A percentile compares a stretch with the other conserved stretches of the same genome.
These are phyloP conservation scores for Caenorhabditis macrosperma DNA, from an alignment of 2,888 invertebrate species.

Conservation along the genomic window DNA sequence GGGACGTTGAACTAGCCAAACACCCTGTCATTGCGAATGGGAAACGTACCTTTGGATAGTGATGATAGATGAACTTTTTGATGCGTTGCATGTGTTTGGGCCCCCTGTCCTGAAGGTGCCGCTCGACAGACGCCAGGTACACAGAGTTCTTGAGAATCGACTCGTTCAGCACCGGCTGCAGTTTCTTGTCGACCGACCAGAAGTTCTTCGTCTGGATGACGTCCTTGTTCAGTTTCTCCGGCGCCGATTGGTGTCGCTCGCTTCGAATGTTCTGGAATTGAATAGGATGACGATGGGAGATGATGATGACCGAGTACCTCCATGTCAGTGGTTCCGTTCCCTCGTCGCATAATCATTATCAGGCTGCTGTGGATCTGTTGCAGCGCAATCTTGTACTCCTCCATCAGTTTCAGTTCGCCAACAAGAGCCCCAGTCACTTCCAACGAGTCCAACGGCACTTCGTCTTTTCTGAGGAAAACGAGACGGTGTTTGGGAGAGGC, in stretches of 20 bases:
- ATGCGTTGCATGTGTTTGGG: slow-evolving; percentile 28
- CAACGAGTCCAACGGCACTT: slow-evolving; percentile 4
- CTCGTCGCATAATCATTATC: slow-evolving; percentile 29
- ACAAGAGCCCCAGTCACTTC: slow-evolving; percentile 14
- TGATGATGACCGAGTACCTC: no score
- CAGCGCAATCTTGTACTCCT: slow-evolving; percentile 36
- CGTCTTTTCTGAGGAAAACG: slow-evolving; percentile 45
- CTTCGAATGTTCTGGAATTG: slow-evolving; percentile 28
- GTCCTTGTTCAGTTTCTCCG: slow-evolving; percentile 32
- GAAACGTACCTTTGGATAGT: slow-evolving; percentile 34
- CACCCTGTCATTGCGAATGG: no score
- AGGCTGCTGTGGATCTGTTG: slow-evolving; percentile 24
- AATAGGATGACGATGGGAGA: no score
- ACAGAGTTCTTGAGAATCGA: slow-evolving; percentile 27
- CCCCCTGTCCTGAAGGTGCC: slow-evolving; percentile 29
- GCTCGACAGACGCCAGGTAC: slow-evolving; percentile 22
- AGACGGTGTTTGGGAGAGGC: no score
- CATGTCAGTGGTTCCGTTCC: slow-evolving; percentile 28
- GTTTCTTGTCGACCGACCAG: slow-evolving; percentile 34
- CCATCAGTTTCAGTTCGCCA: slow-evolving; percentile 8
- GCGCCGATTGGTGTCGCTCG: slow-evolving; percentile 26
- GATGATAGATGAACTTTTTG: slow-evolving; percentile 20
- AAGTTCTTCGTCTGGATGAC: slow-evolving; percentile 31
- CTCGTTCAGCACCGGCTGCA: slow-evolving; percentile 45
- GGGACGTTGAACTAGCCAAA: neutral